Evolutionary conservation across 2,113 vertebrate genomes (phyloP), one percentile per base, ranked within the genome.

Genomic region (Fregata magnificens): DNA sequence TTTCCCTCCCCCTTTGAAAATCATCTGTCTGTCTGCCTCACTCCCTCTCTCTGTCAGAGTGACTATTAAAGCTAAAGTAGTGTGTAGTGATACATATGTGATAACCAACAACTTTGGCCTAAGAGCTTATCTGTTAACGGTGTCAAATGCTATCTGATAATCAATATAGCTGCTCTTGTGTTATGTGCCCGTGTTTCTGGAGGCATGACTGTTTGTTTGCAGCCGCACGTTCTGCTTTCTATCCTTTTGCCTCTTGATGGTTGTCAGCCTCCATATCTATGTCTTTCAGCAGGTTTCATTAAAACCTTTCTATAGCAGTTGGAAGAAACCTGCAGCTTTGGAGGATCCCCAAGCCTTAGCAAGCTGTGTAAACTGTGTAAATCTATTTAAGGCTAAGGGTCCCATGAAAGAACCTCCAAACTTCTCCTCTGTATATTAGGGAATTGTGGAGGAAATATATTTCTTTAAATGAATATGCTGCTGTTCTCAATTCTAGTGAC

Each of bases 81-180:
- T 80, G 82, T 93, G 96, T 22, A 95, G 95, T 72, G 96, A 97
- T 97, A 97, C 95, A 93, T 88, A 90, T 2, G 8, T 95, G 97
- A 97, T 97, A 98, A 97, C 91, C 91, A 94, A 77, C 93, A 95
- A 92, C 96, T 95, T 94, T 92, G 96, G 95, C 96, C 96, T 95
- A 40, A 96, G 88, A 95, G 96, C 96, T 97, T 97, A 97, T 98
- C 97, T 97, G 93, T 96, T 97, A 95, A 63, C 32, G 1, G 92
- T 97, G 97, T 98, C 97, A 97, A 98, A 97, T 91, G 95, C 95
- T 98, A 98, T 98, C 97, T 97, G 93, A 97, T 97, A 97, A 98
- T 98, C 97, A 97, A 97, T 98, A 97, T 76, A 90, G 72, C 90
- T 80, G 83, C 77, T 95, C 90, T 79, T 47, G 89, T 95, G 87